Conservation (phyloP, 2,113 vertebrate species). For the Neogobius melanostomus region DNA sequence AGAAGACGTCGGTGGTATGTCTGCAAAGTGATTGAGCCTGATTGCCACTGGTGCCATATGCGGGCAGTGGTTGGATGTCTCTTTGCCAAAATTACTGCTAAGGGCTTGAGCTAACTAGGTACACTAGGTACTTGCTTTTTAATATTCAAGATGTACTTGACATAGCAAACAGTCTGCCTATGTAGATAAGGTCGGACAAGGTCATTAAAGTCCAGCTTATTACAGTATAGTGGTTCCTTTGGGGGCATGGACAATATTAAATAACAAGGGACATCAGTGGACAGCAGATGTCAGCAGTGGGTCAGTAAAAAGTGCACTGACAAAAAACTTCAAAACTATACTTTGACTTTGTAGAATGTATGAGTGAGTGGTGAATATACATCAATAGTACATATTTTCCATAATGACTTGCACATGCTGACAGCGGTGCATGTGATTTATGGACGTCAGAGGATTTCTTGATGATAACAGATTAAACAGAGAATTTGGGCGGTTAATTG, state of each 20-base stretch:
- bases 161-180: neutral
- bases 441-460: slow-evolving; percentile 1
- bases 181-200: neutral
- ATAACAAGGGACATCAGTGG: slow-evolving; percentile 41
- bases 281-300: slow-evolving; percentile 79
- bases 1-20: slow-evolving; percentile 37
- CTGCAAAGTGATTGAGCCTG: slow-evolving; percentile 41
- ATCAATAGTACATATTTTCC: neutral
- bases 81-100: slow-evolving; percentile 1
- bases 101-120: slow-evolving; percentile 5
- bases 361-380: neutral
- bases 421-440: slow-evolving; percentile 1
- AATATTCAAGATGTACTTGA: neutral
- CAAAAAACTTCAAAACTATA: slow-evolving; percentile 4
- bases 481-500: slow-evolving; percentile 46
- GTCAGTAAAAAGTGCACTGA: slow-evolving; percentile 33
- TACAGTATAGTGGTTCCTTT: neutral
- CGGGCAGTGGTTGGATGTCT: slow-evolving; percentile 28
- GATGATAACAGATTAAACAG: slow-evolving; percentile 43
- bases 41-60: slow-evolving; percentile 49
- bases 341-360: neutral
- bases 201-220: neutral
- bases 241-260: neutral
- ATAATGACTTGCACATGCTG: slow-evolving; percentile 10
- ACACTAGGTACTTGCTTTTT: too few relatives aligned